Evolutionary conservation across 2,797 vertebrate genomes (phyloP).

Genomic region (Aotus griseimembra): DNA sequence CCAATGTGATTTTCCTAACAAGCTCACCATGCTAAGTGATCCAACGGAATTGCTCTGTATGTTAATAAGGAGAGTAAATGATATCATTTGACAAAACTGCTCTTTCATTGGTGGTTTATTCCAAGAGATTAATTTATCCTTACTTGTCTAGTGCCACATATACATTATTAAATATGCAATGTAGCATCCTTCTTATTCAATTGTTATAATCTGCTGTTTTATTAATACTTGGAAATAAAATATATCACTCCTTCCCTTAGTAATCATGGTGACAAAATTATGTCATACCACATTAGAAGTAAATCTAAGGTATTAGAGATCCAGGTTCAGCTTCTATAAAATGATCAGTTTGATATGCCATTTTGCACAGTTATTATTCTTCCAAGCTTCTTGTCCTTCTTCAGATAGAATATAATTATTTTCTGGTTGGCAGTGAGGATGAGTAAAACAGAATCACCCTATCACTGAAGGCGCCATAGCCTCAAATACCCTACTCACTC

Average conservation of each 20-base stretch:
- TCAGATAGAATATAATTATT: background rate
- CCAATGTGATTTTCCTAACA: constrained; percentile 79
- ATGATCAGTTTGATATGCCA: background rate
- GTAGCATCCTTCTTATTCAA: background rate
- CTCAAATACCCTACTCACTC: background rate
- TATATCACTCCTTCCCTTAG: constrained; percentile 44
- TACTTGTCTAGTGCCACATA: constrained; percentile 47
- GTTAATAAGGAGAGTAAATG: constrained; percentile 71
- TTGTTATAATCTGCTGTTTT: background rate
- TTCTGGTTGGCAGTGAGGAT: background rate
- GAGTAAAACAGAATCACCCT: background rate
- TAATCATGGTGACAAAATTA: constrained; percentile 59
- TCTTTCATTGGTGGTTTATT: constrained; percentile 40
- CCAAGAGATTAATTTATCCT: constrained; percentile 34
- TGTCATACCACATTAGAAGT: constrained; percentile 3
- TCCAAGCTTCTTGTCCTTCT: background rate
- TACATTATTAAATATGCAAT: constrained; percentile 42
- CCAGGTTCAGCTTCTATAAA: constrained; percentile 54
- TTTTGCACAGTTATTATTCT: constrained; percentile 53
- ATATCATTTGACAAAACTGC: constrained; percentile 39
- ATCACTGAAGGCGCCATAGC: background rate
- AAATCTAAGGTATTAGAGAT: constrained; percentile 52
- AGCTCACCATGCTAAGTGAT: constrained; percentile 75
- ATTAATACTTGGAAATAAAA: constrained; percentile 68
- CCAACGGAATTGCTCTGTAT: constrained; percentile 4